Percentiles rank a stretch among this genome's conserved stretches.
Evolutionary conservation across 2,888 invertebrate genomes (phyloP).

Genomic region (Nudaria mundana): DNA sequence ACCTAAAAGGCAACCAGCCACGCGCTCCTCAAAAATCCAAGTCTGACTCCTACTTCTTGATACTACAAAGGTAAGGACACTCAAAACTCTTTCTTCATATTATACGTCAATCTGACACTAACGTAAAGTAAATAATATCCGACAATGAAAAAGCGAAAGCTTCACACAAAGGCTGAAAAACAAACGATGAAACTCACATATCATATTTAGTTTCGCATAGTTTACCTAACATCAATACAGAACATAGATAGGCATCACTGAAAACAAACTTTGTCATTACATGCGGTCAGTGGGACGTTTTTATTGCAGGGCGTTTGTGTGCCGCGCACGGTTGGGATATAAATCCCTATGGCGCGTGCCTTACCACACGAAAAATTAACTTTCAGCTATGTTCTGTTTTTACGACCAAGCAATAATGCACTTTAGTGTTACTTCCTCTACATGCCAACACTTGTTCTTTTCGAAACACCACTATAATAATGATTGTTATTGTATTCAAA

Average conservation of each 20-base stretch:
- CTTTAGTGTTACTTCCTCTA: conserved; percentile 44
- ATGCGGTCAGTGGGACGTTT: conserved; percentile 46
- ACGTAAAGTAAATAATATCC: too few species aligned
- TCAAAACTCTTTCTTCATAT: too few species aligned
- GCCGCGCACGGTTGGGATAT: conserved; percentile 49
- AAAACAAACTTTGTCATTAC: conserved; percentile 23
- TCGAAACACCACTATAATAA: conserved; percentile 12
- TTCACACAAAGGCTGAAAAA: too few species aligned
- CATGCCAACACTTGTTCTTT: conserved; percentile 32
- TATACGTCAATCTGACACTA: too few species aligned
- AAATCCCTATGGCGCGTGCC: conserved; percentile 55
- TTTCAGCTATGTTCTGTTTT: conserved; percentile 50
- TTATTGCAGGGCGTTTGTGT: conserved; percentile 46
- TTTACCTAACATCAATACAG: background rate
- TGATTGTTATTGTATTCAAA: conserved; percentile 2
- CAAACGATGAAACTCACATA: too few species aligned
- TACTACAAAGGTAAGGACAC: too few species aligned
- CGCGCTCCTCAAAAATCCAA: too few species aligned
- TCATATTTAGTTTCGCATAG: background rate
- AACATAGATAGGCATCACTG: conserved; percentile 27
- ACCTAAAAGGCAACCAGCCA: too few species aligned
- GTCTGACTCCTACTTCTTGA: too few species aligned
- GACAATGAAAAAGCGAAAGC: too few species aligned
- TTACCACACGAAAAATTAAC: conserved; percentile 61
- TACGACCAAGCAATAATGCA: conserved; percentile 48